Evolutionary conservation across 2,113 vertebrate genomes (phyloP), one percentile per base, ranked within the genome.

Genomic region (Gobius niger): DNA sequence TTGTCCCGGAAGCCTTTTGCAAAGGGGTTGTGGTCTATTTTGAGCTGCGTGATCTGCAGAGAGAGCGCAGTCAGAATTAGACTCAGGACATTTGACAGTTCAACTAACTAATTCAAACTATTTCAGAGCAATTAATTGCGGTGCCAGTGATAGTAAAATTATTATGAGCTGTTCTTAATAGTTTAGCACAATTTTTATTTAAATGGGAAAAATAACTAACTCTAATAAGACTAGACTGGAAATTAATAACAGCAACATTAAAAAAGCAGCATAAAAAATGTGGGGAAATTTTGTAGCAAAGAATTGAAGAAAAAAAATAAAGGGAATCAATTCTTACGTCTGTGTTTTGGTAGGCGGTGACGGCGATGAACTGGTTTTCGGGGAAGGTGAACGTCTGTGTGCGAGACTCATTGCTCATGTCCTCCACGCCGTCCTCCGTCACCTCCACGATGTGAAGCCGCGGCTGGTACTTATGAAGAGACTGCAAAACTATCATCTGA

Each of bases 1-100:
- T 99, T 99, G 88, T 99, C 98, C 84, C 98, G 93, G 92, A 99
- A 99, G 72, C 98, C 98, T 94, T 99, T 99, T 2, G 98, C 98
- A 81, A 99, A 99, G 8, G 98, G 98, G 82, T 99, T 99, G 90
- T 99, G 98, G 63, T 99, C 98, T 7, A 99, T 99, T 91, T 99
- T 99, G 65, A 99, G 93, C 78, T 99, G 98, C 7, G 98, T 99
- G 73, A 98, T 99, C 97, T 99, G 83, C 88, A 91, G 0, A 59
- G 63, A 67, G 24, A 84, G 65, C 54, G 74, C 34, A 63, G 63
- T 59, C 40, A 72, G 9, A 46, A 47, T 63, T 6, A 5, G 0
- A 69, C 73, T 2, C 9, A 14, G 9, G 66, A 68, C n/a, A 50
- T 53, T 41, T 9, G 46, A 53, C 54, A 67, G 3, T 34, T 57